Evolutionary conservation across 2,888 invertebrate genomes (phyloP).

Genomic region (Eucera pruinosa): DNA sequence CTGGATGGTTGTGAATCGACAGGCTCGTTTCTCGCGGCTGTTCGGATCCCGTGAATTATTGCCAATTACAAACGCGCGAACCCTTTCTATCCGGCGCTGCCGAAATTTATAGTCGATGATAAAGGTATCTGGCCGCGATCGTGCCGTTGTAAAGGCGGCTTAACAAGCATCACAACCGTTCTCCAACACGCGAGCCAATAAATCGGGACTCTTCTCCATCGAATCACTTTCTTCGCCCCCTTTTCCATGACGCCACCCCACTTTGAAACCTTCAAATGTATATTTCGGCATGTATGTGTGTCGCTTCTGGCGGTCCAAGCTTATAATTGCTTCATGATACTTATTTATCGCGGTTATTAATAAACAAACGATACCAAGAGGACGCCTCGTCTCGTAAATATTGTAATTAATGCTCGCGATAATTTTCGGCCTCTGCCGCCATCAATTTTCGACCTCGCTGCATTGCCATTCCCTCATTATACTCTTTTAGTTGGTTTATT

Average conservation of each 20-base stretch:
- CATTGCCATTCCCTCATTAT: too few species aligned
- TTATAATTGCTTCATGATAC: constrained; percentile 53
- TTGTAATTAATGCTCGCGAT: constrained; percentile 52
- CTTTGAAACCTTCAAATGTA: too few species aligned
- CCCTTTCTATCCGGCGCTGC: constrained; percentile 66
- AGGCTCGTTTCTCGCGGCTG: constrained; percentile 28
- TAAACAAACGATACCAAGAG: constrained; percentile 40
- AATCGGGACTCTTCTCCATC: constrained; percentile 57
- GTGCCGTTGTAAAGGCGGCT: constrained; percentile 66
- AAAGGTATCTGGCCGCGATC: constrained; percentile 72
- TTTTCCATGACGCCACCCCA: constrained; percentile 1
- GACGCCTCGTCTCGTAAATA: constrained; percentile 38
- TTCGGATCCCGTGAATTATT: constrained; percentile 68
- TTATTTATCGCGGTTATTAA: constrained; percentile 58
- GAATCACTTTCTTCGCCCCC: constrained; percentile 18
- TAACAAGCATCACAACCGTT: constrained; percentile 72
- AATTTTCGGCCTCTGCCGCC: constrained; percentile 34
- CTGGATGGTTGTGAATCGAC: constrained; percentile 43
- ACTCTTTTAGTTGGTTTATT: not conserved
- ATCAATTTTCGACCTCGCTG: constrained; percentile 25
- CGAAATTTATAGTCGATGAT: constrained; percentile 80
- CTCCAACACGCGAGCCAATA: constrained; percentile 75
- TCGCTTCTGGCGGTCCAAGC: constrained; percentile 21
- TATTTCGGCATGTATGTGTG: not conserved
- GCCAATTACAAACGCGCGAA: constrained; percentile 70